These are phyloP conservation scores for Arvicanthis niloticus DNA, from an alignment of 2,113 vertebrate species.

Conservation along the genomic window DNA sequence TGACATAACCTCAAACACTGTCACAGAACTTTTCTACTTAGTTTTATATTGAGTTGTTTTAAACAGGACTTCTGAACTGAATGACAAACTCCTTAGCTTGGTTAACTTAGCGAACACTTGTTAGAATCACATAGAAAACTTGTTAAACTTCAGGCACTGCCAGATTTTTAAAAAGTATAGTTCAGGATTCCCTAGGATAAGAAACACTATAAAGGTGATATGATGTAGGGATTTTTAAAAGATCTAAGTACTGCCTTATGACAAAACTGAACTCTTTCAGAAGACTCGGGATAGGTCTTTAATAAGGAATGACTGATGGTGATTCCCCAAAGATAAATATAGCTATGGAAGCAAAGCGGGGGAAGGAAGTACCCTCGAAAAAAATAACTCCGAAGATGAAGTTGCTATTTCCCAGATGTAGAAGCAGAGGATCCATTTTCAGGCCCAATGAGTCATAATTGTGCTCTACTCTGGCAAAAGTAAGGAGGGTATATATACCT, in stretches of 20 bases:
- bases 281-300: background rate
- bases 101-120: too few species aligned
- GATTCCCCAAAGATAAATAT: background rate
- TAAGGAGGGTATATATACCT: accelerated
- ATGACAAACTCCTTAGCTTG: background rate
- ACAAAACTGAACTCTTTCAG: background rate
- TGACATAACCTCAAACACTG: background rate
- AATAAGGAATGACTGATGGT: background rate
- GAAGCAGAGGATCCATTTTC: background rate
- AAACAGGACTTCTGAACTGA: background rate
- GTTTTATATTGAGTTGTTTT: background rate
- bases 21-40: background rate
- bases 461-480: background rate
- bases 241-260: background rate
- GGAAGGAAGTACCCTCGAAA: background rate
- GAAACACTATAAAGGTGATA: background rate
- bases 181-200: background rate
- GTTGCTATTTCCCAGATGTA: background rate
- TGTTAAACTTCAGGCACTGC: background rate
- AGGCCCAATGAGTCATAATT: background rate
- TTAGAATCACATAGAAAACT: background rate
- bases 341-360: background rate
- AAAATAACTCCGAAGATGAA: background rate
- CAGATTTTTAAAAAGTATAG: background rate
- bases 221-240: background rate